Conservation (phyloP, 2,888 invertebrate genomes). For the Cantharis flavilabris region DNA sequence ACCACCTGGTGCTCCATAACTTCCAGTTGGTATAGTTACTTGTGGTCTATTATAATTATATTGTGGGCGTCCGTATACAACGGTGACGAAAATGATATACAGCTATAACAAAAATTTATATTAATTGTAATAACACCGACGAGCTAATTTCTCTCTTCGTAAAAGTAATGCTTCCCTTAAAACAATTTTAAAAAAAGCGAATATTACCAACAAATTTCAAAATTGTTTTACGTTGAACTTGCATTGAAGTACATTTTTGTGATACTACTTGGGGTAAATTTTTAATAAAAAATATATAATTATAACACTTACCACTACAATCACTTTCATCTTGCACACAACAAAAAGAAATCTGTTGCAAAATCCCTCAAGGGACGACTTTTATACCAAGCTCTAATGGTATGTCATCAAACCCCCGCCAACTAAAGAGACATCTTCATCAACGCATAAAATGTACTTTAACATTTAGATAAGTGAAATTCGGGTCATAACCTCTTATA, state of each 20-base stretch:
- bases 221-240: not conserved
- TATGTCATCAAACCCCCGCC: conserved; percentile 47
- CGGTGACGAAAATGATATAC: conserved; percentile 55
- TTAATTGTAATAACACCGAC: not conserved
- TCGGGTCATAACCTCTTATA: conserved; percentile 53
- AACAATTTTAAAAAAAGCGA: too few species aligned
- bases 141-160: not conserved
- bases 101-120: conserved; percentile 38
- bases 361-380: conserved; percentile 39
- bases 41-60: conserved; percentile 64
- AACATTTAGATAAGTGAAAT: conserved; percentile 54
- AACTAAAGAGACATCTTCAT: conserved; percentile 45
- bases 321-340: conserved; percentile 46
- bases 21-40: conserved; percentile 47
- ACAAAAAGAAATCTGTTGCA: conserved; percentile 43
- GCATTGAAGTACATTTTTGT: not conserved
- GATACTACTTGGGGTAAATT: not conserved
- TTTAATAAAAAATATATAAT: not conserved
- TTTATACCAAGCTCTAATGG: conserved; percentile 44
- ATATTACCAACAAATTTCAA: too few species aligned
- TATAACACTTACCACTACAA: conserved; percentile 45
- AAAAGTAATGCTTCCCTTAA: not conserved
- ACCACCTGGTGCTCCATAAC: conserved; percentile 54
- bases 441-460: conserved; percentile 40
- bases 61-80: conserved; percentile 65